Base-by-base conservation (phyloP, 92 coral and sea anemone species). In the Montipora capitata region DNA sequence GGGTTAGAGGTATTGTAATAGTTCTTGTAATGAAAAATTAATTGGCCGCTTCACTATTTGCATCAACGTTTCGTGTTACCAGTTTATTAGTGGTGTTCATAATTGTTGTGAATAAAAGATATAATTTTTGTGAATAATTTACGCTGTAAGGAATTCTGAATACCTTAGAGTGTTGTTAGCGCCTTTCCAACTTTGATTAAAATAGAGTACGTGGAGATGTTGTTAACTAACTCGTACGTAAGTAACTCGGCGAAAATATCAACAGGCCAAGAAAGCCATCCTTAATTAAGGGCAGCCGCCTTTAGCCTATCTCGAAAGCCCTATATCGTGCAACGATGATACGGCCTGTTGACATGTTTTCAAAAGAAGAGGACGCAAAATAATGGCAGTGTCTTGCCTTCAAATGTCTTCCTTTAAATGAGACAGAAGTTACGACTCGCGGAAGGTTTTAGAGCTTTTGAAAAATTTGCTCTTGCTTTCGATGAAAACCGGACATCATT, bases 1-100 rank as follows among this genome's bases (percentile, higher is more conserved):
- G 35, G 6, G 52, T 48, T 10, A 59, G 13, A 40, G 54, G 57
- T 27, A 68, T 45, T 80, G 49, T 41, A 68, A 38, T 81, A 81
- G 68, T 81, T 81, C 52, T 68, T 68, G 77, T 45, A 45, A 38
- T 52, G 27, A 69, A 49, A 13, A 39, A 67, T 7, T 6, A 27
- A 35, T 12, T 38, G 39, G 20, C 1, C 38, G 14, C 14, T 4
- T 35, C n/a, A 38, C 3, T 4, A 10, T 68, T n/a, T 1, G 4
- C 15, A 3, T 1, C 13, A 67, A 20, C 72, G 38, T 4, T 67
- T 2, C 3, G 43, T 67, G 41, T 5, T 18, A n/a, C 41, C 42
- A 20, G 41, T 65, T 20, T 20, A 20, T 65, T 9, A n/a, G 35
- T 17, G 4, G 68, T n/a, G 4, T 2, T 18, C 38, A 9, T 15